These are phyloP conservation scores for Micoletzkya japonica DNA, from an alignment of 2,888 invertebrate genomes.

Conservation along the genomic window DNA sequence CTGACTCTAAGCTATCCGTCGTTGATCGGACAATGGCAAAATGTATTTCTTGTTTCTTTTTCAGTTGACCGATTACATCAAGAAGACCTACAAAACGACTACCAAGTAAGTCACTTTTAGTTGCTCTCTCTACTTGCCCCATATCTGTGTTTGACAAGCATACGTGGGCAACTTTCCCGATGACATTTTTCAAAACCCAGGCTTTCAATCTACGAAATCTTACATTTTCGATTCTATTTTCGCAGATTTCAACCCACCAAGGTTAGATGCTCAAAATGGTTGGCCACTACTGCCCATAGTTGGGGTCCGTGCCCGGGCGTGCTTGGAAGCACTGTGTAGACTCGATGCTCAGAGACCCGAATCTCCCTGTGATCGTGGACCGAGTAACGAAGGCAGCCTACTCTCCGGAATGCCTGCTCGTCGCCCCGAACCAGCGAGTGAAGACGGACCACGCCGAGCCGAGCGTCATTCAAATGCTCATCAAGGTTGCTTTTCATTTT, in stretches of 20 bases:
- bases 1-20: too few species aligned
- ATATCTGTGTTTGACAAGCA: neutral
- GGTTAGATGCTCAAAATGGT: neutral
- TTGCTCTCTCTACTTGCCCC: too few species aligned
- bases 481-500: neutral
- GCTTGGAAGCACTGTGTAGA: too few species aligned
- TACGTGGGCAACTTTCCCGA: neutral
- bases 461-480: neutral
- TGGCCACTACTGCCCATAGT: too few species aligned
- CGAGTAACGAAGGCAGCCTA: neutral
- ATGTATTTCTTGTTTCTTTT: too few species aligned
- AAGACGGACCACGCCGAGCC: constrained; percentile 4
- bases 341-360: neutral
- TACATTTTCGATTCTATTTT: neutral
- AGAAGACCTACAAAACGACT: neutral
- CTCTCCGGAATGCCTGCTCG: neutral
- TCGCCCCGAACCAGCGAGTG: constrained; percentile 14
- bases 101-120: neutral
- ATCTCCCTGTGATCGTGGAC: neutral
- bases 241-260: neutral
- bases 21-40: too few species aligned
- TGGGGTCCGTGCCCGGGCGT: too few species aligned
- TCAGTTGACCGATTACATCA: constrained; percentile 6
- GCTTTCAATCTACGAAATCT: neutral
- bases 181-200: neutral